Evolutionary conservation across 2,797 vertebrate genomes (phyloP), one percentile per base, ranked within the genome.

Genomic region (Melanotaenia boesemani): DNA sequence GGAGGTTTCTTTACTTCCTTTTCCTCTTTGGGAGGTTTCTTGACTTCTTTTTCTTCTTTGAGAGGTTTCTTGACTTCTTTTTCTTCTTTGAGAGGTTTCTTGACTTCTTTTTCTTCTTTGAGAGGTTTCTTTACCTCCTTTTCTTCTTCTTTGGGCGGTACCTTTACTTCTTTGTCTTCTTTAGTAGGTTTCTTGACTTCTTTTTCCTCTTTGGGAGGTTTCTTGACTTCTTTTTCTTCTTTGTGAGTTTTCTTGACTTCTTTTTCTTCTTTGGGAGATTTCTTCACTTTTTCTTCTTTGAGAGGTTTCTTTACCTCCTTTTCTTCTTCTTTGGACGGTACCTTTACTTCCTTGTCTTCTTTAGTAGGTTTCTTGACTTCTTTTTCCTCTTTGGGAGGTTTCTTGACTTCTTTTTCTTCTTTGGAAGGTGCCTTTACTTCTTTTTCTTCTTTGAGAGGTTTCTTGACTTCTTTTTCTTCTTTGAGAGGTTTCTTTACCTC

Each of bases 71-170:
- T 26, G 6, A 16, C 18, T 5, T 71, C 63, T 73, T 24, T 67
- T 2, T 34, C 8, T 48, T 32, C 60, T 61, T 72, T 57, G 3
- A 6, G 16, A 22, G 28, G 34, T 46, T 41, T 63, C 6, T 56
- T 41, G 63, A 91, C 94, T 13, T 63, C 91, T 41, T 36, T 91
- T 5, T 26, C n/a, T 59, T 67, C 58, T 65, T n/a, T 75, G 1
- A 3, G 18, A 3, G 16, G n/a, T 34, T 34, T 63, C 44, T 34
- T 55, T 69, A 1, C 3, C 44, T 58, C 60, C 57, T 56, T 0
- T 11, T n/a, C n/a, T 16, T 62, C 28, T 30, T 69, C 65, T 56
- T 70, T 55, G 5, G 1, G 2, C 6, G 16, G 58, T 57, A 58
- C 65, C 15, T 60, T 52, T 0, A 28, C 61, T 36, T 64, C 58